Evolutionary conservation across 2,113 vertebrate genomes (phyloP).

Genomic region (Ochotona curzoniae): DNA sequence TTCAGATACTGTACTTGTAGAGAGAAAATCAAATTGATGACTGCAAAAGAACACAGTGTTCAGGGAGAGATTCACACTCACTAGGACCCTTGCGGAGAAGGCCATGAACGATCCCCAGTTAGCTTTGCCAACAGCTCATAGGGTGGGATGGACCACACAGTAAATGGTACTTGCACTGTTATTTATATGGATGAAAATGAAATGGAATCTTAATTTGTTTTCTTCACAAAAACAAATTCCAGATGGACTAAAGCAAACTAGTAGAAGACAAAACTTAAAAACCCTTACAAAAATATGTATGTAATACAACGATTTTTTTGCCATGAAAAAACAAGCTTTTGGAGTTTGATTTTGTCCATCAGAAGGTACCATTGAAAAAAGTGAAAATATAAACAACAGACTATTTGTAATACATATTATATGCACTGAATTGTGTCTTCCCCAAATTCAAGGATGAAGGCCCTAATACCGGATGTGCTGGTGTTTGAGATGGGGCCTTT

Average conservation of each 20-base stretch:
- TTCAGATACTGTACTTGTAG: not conserved
- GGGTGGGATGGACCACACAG: not conserved
- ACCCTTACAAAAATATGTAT: slow-evolving; percentile 19
- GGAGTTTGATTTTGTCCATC: not conserved
- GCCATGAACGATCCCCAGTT: not conserved
- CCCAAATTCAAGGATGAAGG: not conserved
- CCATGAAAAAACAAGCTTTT: slow-evolving; percentile 1
- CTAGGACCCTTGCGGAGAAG: not conserved
- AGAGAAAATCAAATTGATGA: not conserved
- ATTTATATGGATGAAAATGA: slow-evolving; percentile 19
- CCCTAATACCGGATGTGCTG: not conserved
- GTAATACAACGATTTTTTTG: not conserved
- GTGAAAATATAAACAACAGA: not conserved
- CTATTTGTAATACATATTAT: not conserved
- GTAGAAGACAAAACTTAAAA: not conserved
- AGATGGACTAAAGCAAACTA: slow-evolving; percentile 8
- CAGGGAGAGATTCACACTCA: not conserved
- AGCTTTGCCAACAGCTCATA: not conserved
- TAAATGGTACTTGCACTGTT: not conserved
- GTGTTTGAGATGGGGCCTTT: not conserved
- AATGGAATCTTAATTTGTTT: not conserved
- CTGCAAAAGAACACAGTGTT: not conserved
- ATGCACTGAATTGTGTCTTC: not conserved
- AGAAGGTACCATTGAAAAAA: not conserved
- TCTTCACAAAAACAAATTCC: slow-evolving; percentile 13